A percentile compares a stretch with the other conserved stretches of the same genome.
Conservation (phyloP, 1,140 invertebrate genomes). For the Lanistes nyassanus region DNA sequence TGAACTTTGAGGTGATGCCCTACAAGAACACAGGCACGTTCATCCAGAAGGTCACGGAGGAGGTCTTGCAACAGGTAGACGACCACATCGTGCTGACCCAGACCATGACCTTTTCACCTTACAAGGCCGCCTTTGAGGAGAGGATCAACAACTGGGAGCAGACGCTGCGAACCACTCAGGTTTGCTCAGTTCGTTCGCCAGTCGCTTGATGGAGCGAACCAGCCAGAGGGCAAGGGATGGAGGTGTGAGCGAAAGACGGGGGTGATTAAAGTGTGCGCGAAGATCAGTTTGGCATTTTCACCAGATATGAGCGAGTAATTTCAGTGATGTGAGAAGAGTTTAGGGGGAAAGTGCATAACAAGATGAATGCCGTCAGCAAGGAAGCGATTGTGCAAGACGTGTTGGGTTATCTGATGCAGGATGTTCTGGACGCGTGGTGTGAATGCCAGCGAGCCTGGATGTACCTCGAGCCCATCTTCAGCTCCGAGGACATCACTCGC, state of each 20-base stretch:
- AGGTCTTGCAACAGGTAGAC: conserved; percentile 77
- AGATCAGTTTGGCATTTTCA: no score
- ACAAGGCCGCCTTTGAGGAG: conserved; percentile 80
- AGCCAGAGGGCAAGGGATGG: no score
- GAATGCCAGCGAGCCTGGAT: conserved; percentile 77
- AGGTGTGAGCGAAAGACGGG: no score
- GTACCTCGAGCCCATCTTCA: conserved; percentile 69
- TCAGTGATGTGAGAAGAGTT: no score
- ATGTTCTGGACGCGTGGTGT: conserved; percentile 78
- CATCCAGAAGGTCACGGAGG: conserved; percentile 80
- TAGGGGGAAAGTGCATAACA: no score
- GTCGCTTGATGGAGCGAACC: no score
- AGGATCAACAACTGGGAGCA: conserved; percentile 77
- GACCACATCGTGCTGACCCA: conserved; percentile 79
- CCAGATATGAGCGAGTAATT: no score
- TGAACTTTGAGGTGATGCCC: conserved; percentile 73
- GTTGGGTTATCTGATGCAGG: conserved; percentile 58
- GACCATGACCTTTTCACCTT: conserved; percentile 79
- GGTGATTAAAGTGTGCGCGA: no score
- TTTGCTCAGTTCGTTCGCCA: no score
- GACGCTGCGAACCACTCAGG: conserved; percentile 72
- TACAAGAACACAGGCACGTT: conserved; percentile 81
- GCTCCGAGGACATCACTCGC: conserved; percentile 68
- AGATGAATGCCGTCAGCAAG: no score
- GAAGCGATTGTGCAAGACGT: no score